Evolutionary conservation across 2,888 invertebrate genomes (phyloP).

Genomic region (Cerastis leucographa): DNA sequence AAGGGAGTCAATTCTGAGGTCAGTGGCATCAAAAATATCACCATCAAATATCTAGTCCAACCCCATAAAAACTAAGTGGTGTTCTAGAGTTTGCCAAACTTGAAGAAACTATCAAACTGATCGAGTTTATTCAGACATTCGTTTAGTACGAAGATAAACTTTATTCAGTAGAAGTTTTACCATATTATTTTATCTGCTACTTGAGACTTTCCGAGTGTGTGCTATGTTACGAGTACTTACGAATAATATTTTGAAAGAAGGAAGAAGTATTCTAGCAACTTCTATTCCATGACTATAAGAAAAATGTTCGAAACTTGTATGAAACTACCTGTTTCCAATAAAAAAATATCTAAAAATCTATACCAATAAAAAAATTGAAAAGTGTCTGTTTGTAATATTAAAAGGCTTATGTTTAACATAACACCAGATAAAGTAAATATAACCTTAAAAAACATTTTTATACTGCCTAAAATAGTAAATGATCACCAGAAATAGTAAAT

Average conservation of each 20-base stretch:
- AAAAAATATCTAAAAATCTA: no score
- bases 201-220: neutral
- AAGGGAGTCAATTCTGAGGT: no score
- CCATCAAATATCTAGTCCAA: neutral
- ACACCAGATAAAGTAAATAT: no score
- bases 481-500: no score
- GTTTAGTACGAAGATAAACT: conserved; percentile 17
- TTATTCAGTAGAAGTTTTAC: conserved; percentile 29
- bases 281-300: neutral
- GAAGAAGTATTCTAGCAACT: neutral
- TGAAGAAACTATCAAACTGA: neutral
- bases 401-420: no score
- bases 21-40: neutral
- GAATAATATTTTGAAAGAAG: neutral
- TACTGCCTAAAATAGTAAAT: no score
- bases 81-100: conserved; percentile 10
- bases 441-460: no score
- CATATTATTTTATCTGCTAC: neutral
- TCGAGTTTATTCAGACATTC: conserved; percentile 25
- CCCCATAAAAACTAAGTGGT: neutral
- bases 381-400: no score
- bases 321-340: no score
- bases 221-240: neutral
- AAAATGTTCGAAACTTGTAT: no score
- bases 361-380: no score